Percentiles rank a stretch among this genome's conserved stretches.
Evolutionary conservation across 2,797 vertebrate genomes (phyloP).

Genomic region (Molothrus aeneus): DNA sequence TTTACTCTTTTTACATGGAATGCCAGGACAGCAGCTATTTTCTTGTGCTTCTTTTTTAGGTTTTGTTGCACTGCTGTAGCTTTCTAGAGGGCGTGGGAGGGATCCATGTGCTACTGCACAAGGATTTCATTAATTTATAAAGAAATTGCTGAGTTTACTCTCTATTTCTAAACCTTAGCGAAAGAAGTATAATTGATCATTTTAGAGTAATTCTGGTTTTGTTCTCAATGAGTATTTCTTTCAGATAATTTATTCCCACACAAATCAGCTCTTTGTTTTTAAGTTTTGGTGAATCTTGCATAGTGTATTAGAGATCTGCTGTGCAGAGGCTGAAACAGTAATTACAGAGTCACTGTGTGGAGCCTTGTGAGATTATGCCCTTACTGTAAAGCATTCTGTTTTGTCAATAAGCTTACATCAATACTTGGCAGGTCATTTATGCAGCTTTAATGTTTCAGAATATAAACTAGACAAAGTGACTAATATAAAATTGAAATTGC

Average conservation of each 20-base stretch:
- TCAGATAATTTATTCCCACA: constrained; percentile 41
- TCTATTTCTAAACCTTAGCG: background rate
- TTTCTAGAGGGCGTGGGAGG: background rate
- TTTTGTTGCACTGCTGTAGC: background rate
- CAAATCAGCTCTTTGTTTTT: background rate
- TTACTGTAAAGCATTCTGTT: constrained; percentile 71
- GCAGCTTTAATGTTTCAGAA: constrained; percentile 69
- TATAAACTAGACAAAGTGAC: constrained; percentile 69
- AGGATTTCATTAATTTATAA: background rate
- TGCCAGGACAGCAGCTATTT: background rate
- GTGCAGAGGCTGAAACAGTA: constrained; percentile 36
- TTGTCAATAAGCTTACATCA: constrained; percentile 74
- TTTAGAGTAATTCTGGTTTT: background rate
- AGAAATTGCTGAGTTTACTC: background rate
- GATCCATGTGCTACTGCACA: background rate
- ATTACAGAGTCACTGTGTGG: constrained; percentile 54
- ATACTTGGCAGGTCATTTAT: constrained; percentile 72
- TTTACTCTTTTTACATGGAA: background rate
- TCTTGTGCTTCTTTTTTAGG: background rate
- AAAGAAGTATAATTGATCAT: background rate
- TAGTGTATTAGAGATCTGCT: constrained; percentile 1
- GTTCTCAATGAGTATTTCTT: constrained; percentile 19
- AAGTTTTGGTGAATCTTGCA: background rate
- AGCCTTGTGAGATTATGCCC: constrained; percentile 57
- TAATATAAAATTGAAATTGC: constrained; percentile 62